Conservation (phyloP, 2,888 invertebrate species). For the Erpobdella octoculata region DNA sequence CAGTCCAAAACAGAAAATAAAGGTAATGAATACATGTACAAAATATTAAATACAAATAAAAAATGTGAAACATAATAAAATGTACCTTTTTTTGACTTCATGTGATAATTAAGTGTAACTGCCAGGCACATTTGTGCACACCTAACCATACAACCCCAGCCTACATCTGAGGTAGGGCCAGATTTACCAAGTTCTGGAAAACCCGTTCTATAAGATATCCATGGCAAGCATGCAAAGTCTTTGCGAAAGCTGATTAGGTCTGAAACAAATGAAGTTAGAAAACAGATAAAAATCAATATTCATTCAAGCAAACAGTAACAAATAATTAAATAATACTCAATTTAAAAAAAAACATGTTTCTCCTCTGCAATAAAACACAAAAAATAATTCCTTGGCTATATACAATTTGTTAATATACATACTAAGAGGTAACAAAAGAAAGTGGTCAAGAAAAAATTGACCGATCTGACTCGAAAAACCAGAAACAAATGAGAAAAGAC, state of each 20-base stretch:
- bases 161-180: constrained; percentile 77
- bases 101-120: background rate
- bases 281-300: background rate
- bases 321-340: too few relatives aligned
- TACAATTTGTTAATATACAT: too few relatives aligned
- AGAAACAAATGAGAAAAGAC: too few relatives aligned
- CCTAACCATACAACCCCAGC: constrained; percentile 83
- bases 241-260: background rate
- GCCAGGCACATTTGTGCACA: constrained; percentile 88
- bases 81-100: background rate
- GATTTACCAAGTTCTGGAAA: constrained; percentile 62
- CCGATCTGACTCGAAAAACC: too few relatives aligned
- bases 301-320: background rate
- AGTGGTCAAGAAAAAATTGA: too few relatives aligned
- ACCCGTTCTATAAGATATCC: constrained; percentile 50
- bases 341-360: too few relatives aligned
- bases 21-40: too few relatives aligned
- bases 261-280: background rate
- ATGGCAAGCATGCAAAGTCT: constrained; percentile 5
- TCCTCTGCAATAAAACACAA: too few relatives aligned
- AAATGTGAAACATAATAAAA: too few relatives aligned
- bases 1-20: too few relatives aligned
- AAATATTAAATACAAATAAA: too few relatives aligned
- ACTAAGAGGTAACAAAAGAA: too few relatives aligned
- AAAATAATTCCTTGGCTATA: background rate